A percentile compares a stretch with the other conserved stretches of the same genome.
Evolutionary conservation across 2,888 invertebrate genomes (phyloP).

Genomic region (Hoplodrina blanda): DNA sequence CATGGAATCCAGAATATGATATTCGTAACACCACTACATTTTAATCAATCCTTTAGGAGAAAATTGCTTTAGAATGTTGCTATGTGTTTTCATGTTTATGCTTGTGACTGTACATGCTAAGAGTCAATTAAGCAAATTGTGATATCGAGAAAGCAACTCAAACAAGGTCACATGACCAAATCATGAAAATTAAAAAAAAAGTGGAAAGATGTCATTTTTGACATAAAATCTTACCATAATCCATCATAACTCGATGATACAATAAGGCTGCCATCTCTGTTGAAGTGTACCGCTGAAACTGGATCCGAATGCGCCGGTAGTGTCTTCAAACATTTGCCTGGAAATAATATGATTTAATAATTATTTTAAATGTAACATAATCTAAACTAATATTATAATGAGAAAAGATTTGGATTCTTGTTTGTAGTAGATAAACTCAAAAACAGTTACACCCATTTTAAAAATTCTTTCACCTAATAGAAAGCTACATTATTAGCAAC

Average conservation of each 20-base stretch:
- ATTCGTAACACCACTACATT: no score
- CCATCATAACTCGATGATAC: conserved; percentile 99
- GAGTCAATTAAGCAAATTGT: not conserved
- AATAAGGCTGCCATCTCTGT: conserved; percentile 99
- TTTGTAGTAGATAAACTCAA: no score
- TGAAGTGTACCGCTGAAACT: conserved; percentile 99
- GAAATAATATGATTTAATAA: conserved; percentile 51
- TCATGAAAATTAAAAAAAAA: not conserved
- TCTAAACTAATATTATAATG: no score
- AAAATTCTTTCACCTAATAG: no score
- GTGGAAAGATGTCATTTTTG: conserved; percentile 43
- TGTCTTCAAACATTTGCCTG: conserved; percentile 98
- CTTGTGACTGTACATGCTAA: no score
- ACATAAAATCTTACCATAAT: conserved; percentile 93
- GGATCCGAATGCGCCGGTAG: conserved; percentile 99
- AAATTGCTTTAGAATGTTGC: no score
- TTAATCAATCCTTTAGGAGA: no score
- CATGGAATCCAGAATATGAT: no score
- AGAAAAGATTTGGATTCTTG: no score
- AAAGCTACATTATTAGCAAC: no score
- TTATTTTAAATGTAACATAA: not conserved
- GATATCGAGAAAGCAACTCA: not conserved
- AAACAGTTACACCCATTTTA: no score
- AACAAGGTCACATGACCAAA: not conserved
- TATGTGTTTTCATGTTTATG: no score